These are phyloP conservation scores for Scomber japonicus DNA, from an alignment of 2,113 vertebrate species.

Conservation along the genomic window DNA sequence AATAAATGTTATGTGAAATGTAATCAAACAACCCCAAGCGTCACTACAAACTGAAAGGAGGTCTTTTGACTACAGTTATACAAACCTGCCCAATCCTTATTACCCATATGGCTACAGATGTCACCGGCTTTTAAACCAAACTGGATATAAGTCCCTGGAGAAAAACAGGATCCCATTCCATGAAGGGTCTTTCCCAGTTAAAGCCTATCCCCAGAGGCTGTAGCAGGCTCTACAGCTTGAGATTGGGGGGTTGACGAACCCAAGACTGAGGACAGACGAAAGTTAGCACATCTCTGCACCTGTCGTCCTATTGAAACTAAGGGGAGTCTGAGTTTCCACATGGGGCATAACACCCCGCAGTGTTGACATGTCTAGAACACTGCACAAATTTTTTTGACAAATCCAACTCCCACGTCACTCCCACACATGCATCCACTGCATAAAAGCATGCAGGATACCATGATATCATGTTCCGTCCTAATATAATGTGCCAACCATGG, in stretches of 20 bases:
- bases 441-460: constrained; percentile 22
- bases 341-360: not conserved
- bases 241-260: not conserved
- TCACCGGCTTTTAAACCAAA: constrained; percentile 5
- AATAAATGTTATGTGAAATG: too few species aligned
- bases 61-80: not conserved
- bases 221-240: constrained; percentile 16
- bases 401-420: not conserved
- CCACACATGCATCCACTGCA: constrained; percentile 17
- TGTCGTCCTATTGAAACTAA: constrained; percentile 66
- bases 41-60: not conserved
- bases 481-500: constrained; percentile 31
- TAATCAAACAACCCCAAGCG: not conserved
- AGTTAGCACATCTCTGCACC: constrained; percentile 73
- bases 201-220: constrained; percentile 16
- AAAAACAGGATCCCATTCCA: constrained; percentile 38
- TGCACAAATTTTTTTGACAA: constrained; percentile 19
- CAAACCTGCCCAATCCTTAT: not conserved
- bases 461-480: constrained; percentile 35
- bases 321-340: not conserved
- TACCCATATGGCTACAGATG: constrained; percentile 13
- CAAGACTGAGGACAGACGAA: constrained; percentile 38
- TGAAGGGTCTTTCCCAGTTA: constrained; percentile 19
- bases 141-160: constrained; percentile 22
- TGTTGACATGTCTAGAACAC: constrained; percentile 41